phyloP scores from a whole-genome alignment of 2,113 vertebrate species.

The Passer domesticus region DNA sequence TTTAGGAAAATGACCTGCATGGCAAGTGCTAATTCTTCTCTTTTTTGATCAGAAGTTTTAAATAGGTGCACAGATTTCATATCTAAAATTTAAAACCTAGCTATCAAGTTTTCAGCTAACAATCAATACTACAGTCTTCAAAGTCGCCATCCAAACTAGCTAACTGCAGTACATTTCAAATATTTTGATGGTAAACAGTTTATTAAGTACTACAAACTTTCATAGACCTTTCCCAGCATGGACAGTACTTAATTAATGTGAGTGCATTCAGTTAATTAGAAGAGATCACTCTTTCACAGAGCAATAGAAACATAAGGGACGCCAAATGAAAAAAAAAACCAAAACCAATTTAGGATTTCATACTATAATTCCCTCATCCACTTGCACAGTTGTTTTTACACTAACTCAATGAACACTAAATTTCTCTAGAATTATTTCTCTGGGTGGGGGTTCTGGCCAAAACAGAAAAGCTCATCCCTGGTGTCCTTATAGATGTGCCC shows the following conservation, averaged over 20 bases:
- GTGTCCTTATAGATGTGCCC: neutral
- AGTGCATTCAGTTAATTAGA: neutral
- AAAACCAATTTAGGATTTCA: neutral
- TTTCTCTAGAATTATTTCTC: neutral
- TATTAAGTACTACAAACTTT: neutral
- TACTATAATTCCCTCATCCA: neutral
- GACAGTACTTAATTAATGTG: neutral
- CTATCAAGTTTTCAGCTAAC: neutral
- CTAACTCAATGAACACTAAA: neutral
- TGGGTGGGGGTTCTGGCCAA: neutral
- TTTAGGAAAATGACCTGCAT: neutral
- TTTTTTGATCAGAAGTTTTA: neutral
- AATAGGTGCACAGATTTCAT: neutral
- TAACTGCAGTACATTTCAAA: neutral
- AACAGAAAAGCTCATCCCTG: neutral
- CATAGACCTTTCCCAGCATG: neutral
- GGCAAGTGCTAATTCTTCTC: neutral
- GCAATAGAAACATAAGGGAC: neutral
- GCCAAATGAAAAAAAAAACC: neutral
- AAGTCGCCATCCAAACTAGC: neutral
- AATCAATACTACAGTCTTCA: neutral
- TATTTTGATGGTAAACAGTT: neutral
- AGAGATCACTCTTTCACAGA: neutral
- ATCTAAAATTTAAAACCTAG: neutral
- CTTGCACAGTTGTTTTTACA: neutral